phyloP scores from a whole-genome alignment of 2,113 vertebrate species.

The Amblyornis subalaris region DNA sequence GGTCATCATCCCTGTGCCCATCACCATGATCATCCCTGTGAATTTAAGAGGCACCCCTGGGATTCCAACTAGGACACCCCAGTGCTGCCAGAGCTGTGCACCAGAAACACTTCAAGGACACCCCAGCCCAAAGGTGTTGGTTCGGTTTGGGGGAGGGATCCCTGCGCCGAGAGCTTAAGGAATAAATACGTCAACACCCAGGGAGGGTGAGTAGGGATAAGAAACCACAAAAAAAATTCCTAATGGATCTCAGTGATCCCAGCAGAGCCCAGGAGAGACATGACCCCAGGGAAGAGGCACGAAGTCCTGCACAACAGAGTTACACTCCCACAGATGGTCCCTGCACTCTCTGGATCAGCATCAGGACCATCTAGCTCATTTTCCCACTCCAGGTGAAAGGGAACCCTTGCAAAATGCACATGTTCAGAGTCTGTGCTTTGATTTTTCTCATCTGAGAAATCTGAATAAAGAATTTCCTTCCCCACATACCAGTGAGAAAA shows the following conservation, averaged over 20 bases:
- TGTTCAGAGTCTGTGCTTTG: background rate
- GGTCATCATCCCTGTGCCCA: background rate
- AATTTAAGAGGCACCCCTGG: background rate
- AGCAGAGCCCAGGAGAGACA: background rate
- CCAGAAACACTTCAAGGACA: background rate
- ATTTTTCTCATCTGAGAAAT: background rate
- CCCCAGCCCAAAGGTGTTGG: background rate
- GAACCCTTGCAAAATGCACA: background rate
- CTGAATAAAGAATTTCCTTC: background rate
- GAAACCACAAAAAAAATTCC: background rate
- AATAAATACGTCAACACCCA: background rate
- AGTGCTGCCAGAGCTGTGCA: background rate
- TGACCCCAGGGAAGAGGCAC: background rate
- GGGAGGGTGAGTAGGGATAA: background rate
- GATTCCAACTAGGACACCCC: background rate
- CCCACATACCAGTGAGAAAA: background rate
- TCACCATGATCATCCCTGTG: background rate
- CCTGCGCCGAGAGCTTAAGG: background rate
- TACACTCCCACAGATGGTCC: background rate
- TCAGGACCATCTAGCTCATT: too few relatives aligned
- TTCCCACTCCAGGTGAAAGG: background rate
- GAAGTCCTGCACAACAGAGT: background rate
- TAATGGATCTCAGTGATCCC: background rate
- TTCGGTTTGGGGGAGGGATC: background rate
- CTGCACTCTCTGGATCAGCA: background rate